Evolutionary conservation across 2,113 vertebrate genomes (phyloP).

Genomic region (Ochotona princeps): DNA sequence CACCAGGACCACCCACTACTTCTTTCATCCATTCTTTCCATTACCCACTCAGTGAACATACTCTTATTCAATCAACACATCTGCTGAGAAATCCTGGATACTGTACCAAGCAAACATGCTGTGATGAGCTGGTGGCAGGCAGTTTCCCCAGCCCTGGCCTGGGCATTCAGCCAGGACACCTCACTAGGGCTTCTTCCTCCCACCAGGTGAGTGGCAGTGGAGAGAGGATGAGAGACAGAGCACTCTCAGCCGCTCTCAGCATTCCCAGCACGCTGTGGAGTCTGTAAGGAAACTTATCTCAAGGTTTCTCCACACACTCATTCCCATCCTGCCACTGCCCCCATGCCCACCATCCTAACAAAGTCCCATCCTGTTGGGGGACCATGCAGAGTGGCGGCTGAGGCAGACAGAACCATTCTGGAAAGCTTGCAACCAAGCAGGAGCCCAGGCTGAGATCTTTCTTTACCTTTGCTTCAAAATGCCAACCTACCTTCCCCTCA

Average conservation of each 20-base stretch:
- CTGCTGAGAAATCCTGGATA: not conserved
- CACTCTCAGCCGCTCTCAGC: not conserved
- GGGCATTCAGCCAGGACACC: not conserved
- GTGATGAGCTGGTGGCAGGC: not conserved
- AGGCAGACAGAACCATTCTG: not conserved
- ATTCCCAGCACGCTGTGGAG: not conserved
- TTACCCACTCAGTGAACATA: not conserved
- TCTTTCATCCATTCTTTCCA: not conserved
- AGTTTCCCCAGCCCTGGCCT: not conserved
- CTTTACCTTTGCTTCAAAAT: not conserved
- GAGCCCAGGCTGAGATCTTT: not conserved
- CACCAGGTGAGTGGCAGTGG: accelerated
- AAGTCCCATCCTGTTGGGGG: not conserved
- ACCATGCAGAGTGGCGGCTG: not conserved
- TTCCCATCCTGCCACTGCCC: not conserved
- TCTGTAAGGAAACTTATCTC: not conserved
- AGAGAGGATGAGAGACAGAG: not conserved
- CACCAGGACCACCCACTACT: no score
- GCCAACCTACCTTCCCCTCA: not conserved
- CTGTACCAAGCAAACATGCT: not conserved
- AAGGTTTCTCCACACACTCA: not conserved
- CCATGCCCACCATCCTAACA: not conserved
- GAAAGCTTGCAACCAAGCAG: accelerated
- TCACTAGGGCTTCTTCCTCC: not conserved
- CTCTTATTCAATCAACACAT: not conserved